Conservation (phyloP, 2,797 vertebrate genomes). For the Falco concolor region DNA sequence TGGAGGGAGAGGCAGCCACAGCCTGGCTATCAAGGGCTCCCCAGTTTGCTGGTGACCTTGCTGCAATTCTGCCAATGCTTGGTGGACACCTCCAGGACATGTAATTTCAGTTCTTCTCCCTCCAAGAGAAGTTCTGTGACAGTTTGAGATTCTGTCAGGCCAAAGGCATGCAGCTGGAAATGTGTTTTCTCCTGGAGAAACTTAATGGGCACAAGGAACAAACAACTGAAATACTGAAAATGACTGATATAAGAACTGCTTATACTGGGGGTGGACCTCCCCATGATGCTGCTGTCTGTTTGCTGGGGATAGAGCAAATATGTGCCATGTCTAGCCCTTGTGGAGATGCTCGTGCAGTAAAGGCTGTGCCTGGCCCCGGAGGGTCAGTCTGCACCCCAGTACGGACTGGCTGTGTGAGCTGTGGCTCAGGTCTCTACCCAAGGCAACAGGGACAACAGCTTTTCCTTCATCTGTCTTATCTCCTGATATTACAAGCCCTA, state of each 20-base stretch:
- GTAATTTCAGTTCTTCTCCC: neutral
- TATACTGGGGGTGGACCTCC: accelerated
- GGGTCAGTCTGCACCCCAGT: neutral
- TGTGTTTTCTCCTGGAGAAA: neutral
- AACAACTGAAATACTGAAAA: neutral
- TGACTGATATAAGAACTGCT: neutral
- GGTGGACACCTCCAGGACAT: neutral
- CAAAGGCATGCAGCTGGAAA: neutral
- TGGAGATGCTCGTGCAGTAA: neutral
- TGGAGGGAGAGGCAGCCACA: neutral
- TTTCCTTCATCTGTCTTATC: neutral
- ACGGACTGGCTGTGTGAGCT: neutral
- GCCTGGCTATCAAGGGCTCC: neutral
- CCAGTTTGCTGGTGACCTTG: neutral
- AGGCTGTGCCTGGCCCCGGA: neutral
- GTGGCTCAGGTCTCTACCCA: neutral
- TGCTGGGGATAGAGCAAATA: neutral
- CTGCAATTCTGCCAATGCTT: neutral
- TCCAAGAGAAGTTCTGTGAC: neutral
- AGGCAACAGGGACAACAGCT: neutral
- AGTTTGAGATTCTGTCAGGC: neutral
- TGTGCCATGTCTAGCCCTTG: neutral
- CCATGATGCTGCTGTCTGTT: neutral
- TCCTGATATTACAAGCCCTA: neutral
- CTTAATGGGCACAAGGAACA: neutral